These are phyloP conservation scores for Nanorana parkeri DNA, from an alignment of 2,113 vertebrate species.

Conservation along the genomic window DNA sequence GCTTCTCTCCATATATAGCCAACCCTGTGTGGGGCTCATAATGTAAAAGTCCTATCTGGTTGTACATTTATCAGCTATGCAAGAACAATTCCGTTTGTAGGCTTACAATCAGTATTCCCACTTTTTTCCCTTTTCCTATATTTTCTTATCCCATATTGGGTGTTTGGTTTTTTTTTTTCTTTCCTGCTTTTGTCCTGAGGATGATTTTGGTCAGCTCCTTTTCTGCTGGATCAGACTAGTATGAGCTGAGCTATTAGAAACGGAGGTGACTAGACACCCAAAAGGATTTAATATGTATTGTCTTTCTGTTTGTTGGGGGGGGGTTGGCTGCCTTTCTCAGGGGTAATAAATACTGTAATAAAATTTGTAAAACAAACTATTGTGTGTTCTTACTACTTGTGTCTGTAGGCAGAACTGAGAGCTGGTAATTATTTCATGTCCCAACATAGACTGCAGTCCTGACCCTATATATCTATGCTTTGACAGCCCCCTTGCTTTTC, in stretches of 20 bases:
- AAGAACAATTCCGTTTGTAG: conserved; percentile 17
- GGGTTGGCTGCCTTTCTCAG: conserved; percentile 42
- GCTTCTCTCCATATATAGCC: conserved; percentile 31
- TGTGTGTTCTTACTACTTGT: background rate
- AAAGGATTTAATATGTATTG: conserved; percentile 30
- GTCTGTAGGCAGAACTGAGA: background rate
- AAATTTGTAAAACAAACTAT: conserved; percentile 31
- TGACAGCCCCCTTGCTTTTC: conserved; percentile 17
- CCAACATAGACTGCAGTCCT: background rate
- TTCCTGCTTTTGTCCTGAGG: conserved; percentile 28
- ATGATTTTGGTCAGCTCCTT: conserved; percentile 4
- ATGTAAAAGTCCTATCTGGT: background rate
- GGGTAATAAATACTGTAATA: conserved; percentile 54
- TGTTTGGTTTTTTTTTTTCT: conserved; percentile 33
- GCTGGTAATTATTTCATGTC: background rate
- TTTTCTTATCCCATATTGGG: conserved; percentile 52
- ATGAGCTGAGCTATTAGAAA: conserved; percentile 31
- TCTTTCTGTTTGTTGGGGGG: conserved; percentile 17
- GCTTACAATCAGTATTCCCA: conserved; percentile 28
- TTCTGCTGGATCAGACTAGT: conserved; percentile 36
- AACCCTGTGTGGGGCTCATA: conserved; percentile 35
- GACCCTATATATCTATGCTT: background rate
- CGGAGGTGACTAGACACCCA: conserved; percentile 19
- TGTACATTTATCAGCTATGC: conserved; percentile 38
- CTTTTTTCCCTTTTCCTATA: background rate